These are phyloP conservation scores for mouse (Mus musculus) DNA, from an alignment of 2,113 vertebrate genomes.

Conservation along the genomic window GRCm39 chr4:36540001-36540500, in stretches of 20 bases:
- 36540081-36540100: neutral
- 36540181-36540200: neutral
- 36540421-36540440: neutral
- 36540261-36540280: neutral
- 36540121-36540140: neutral
- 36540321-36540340: neutral
- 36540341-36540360: neutral
- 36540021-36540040: neutral
- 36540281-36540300: neutral
- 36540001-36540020: too few species aligned
- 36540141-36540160: too few species aligned
- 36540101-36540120: neutral
- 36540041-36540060: neutral
- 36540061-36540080: neutral
- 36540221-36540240: neutral
- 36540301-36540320: neutral
- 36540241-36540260: neutral
- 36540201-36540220: neutral
- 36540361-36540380: neutral
- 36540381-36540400: neutral
- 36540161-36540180: neutral
- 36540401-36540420: neutral
- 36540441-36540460: neutral
- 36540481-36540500: conserved; percentile 14
- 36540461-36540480: neutral